These are phyloP conservation scores for Pterocles gutturalis DNA, from an alignment of 2,113 vertebrate species.

Conservation along the genomic window DNA sequence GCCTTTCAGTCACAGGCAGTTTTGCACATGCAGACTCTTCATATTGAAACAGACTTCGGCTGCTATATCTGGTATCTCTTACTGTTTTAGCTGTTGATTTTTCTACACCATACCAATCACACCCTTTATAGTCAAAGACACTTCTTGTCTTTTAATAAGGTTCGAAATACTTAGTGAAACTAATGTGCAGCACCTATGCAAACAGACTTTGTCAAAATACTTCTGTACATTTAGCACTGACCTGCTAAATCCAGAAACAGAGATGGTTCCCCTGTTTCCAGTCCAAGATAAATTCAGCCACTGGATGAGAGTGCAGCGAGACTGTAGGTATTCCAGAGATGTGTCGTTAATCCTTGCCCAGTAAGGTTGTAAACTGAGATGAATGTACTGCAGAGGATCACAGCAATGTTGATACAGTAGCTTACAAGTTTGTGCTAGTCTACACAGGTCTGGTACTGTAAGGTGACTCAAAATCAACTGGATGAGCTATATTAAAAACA, in stretches of 20 bases:
- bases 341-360: constrained; percentile 92
- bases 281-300: constrained; percentile 99
- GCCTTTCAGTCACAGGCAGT: background rate
- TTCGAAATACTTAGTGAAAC: constrained; percentile 14
- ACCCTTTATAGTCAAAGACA: background rate
- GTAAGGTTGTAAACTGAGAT: constrained; percentile 97
- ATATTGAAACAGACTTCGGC: constrained; percentile 10
- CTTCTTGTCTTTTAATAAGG: background rate
- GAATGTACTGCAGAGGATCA: constrained; percentile 95
- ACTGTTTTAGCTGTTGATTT: constrained; percentile 29
- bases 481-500: constrained; percentile 87
- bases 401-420: constrained; percentile 96
- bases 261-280: constrained; percentile 93
- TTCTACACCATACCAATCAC: background rate
- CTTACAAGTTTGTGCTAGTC: constrained; percentile 96
- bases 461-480: constrained; percentile 97
- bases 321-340: constrained; percentile 91
- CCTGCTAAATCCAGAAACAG: constrained; percentile 94
- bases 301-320: constrained; percentile 93
- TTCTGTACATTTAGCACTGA: constrained; percentile 70
- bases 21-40: background rate
- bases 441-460: constrained; percentile 93
- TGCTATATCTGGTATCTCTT: constrained; percentile 34
- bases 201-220: background rate
- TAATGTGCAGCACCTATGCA: background rate